Evolutionary conservation across 2,797 vertebrate genomes (phyloP).

Genomic region (Macroramphosus scolopax): DNA sequence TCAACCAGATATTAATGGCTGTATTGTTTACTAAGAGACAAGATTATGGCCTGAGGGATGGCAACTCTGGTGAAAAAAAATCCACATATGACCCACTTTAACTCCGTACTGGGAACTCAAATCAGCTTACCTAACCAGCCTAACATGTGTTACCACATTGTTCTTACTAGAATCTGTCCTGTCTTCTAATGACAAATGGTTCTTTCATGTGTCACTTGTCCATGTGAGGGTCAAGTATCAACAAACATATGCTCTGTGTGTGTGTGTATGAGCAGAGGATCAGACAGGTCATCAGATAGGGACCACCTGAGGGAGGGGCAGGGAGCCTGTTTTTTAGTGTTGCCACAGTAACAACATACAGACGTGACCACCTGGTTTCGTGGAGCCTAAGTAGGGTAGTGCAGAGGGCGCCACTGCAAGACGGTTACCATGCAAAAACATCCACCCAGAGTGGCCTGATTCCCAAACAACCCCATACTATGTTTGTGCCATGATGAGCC

Average conservation of each 20-base stretch:
- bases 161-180: not conserved
- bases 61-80: not conserved
- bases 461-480: conserved; percentile 48
- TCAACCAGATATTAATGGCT: conserved; percentile 18
- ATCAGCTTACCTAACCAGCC: not conserved
- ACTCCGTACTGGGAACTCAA: not conserved
- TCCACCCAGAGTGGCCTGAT: conserved; percentile 34
- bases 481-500: conserved; percentile 25
- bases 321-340: conserved; percentile 33
- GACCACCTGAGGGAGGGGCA: conserved; percentile 59
- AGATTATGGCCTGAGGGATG: conserved; percentile 14
- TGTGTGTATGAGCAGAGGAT: conserved; percentile 28
- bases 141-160: not conserved
- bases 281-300: conserved; percentile 67
- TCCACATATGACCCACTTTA: not conserved
- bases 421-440: conserved; percentile 47
- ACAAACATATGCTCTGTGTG: conserved; percentile 43
- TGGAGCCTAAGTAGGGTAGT: conserved; percentile 32
- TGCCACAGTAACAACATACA: conserved; percentile 59
- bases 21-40: conserved; percentile 22
- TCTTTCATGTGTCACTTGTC: conserved; percentile 26
- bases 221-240: conserved; percentile 44
- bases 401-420: conserved; percentile 55
- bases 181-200: conserved; percentile 2
- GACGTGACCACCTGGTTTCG: conserved; percentile 61